Evolutionary conservation across 2,113 vertebrate genomes (phyloP).

Genomic region (Rhizomys pruinosus): DNA sequence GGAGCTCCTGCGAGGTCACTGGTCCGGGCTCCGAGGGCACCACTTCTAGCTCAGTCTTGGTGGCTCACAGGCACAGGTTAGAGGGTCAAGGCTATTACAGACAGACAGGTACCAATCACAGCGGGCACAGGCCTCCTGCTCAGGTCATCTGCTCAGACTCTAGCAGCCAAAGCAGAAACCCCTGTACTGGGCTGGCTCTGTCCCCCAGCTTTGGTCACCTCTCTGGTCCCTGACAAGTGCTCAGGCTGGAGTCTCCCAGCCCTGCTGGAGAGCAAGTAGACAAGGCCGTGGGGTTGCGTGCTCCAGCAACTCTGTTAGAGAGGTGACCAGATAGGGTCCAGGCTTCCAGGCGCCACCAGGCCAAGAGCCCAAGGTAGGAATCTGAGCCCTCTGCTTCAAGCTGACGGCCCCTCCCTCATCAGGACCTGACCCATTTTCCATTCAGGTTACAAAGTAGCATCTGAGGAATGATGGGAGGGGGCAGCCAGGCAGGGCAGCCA

Average conservation of each 20-base stretch:
- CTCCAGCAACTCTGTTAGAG: neutral
- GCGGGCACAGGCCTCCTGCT: neutral
- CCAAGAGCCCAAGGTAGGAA: conserved; percentile 50
- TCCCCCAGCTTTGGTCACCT: neutral
- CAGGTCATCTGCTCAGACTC: neutral
- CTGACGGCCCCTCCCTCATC: conserved; percentile 45
- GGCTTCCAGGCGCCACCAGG: neutral
- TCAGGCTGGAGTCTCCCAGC: neutral
- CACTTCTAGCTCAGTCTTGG: conserved; percentile 75
- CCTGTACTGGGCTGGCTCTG: neutral
- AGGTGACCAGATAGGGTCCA: neutral
- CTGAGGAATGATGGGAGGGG: conserved; percentile 26
- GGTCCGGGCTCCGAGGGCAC: conserved; percentile 74
- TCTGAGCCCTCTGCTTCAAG: conserved; percentile 49
- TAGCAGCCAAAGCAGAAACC: neutral
- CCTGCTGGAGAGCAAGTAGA: neutral
- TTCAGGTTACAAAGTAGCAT: conserved; percentile 47
- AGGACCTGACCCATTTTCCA: conserved; percentile 74
- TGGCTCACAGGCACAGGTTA: conserved; percentile 71
- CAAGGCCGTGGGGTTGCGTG: neutral
- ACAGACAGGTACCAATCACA: conserved; percentile 85
- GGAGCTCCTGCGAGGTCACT: conserved; percentile 79
- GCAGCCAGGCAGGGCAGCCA: neutral
- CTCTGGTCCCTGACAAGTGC: conserved; percentile 30
- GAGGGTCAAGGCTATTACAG: conserved; percentile 83